phyloP scores from a whole-genome alignment of 1,140 invertebrate genomes.

The Dolichoris vasculosae region DNA sequence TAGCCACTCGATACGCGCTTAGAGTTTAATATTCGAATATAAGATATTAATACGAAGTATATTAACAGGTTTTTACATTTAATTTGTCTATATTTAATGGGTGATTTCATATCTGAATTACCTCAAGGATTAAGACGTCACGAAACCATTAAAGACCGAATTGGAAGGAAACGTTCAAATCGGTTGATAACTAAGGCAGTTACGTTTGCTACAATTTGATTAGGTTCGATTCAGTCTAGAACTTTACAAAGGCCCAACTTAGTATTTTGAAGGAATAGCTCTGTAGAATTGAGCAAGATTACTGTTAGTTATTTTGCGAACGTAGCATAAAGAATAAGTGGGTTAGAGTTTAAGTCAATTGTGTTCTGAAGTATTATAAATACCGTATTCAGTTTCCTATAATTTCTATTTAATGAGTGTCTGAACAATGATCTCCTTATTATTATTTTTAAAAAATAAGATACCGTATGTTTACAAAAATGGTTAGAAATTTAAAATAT shows the following conservation, averaged over 20 bases:
- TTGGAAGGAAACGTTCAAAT: neutral
- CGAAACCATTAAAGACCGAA: neutral
- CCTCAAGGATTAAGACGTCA: neutral
- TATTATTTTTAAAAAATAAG: no score
- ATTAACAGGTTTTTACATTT: neutral
- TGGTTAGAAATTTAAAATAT: no score
- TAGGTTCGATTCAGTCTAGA: neutral
- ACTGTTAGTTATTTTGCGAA: neutral
- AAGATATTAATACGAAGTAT: neutral
- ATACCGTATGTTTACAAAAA: neutral
- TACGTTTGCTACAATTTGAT: neutral
- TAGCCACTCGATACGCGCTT: neutral
- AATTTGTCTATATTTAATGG: neutral
- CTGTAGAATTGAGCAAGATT: neutral
- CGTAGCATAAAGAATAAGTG: neutral
- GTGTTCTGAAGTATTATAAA: neutral
- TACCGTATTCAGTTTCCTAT: neutral
- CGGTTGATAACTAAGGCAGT: neutral
- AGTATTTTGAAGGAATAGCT: neutral
- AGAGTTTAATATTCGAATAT: neutral
- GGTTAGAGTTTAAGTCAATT: neutral
- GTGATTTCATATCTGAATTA: neutral
- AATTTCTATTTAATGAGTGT: neutral
- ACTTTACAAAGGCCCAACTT: neutral
- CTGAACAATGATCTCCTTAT: neutral